phyloP scores from a whole-genome alignment of 2,113 vertebrate species.

The Heliornis fulica region DNA sequence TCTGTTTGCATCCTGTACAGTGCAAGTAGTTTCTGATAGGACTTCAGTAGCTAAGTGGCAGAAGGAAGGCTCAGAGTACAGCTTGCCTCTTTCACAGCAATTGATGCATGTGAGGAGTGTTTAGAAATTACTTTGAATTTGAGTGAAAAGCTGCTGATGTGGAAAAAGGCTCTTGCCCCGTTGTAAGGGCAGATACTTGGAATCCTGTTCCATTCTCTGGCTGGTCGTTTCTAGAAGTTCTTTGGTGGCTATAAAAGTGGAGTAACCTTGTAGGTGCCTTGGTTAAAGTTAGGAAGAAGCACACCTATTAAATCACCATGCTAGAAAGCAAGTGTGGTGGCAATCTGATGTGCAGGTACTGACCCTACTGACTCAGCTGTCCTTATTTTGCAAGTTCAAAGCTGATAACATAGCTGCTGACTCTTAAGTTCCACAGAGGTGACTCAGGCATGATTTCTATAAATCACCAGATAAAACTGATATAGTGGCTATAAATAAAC shows the following conservation, averaged over 20 bases:
- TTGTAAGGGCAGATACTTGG: background rate
- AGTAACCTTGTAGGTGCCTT: background rate
- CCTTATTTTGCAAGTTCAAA: background rate
- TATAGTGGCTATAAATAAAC: background rate
- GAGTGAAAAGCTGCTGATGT: background rate
- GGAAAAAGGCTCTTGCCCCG: background rate
- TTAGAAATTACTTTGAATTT: background rate
- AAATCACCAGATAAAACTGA: slow-evolving; percentile 33
- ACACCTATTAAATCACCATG: rapidly evolving
- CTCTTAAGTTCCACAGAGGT: background rate
- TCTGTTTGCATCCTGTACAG: slow-evolving; percentile 2
- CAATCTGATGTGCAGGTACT: background rate
- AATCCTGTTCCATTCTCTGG: background rate
- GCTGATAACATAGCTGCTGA: slow-evolving; percentile 4
- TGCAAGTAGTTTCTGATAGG: background rate
- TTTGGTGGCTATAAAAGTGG: background rate
- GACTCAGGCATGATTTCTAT: background rate
- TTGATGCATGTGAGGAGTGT: background rate
- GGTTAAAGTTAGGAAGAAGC: background rate
- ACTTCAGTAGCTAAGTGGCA: background rate
- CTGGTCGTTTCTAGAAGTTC: background rate
- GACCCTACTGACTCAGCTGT: background rate
- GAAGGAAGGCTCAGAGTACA: background rate
- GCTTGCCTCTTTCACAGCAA: background rate
- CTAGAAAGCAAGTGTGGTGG: background rate